Evolutionary conservation across 2,888 invertebrate genomes (phyloP).

Genomic region (Caenorhabditis sinica): DNA sequence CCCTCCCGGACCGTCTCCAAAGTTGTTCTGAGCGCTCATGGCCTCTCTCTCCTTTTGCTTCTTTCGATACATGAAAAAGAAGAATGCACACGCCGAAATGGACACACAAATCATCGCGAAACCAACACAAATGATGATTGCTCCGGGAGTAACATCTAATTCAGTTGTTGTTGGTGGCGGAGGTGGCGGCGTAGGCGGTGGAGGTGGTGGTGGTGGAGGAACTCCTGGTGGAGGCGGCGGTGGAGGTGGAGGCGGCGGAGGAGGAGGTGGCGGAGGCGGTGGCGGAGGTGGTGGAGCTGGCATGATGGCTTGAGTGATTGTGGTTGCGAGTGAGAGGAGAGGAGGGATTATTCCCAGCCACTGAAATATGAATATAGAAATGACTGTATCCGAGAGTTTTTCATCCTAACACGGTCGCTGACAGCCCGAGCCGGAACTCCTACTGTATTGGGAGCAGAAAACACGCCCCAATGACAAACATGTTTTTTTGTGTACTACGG

Average conservation of each 20-base stretch:
- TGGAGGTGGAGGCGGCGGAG: background rate
- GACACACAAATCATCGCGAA: conserved; percentile 7
- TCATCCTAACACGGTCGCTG: too few species aligned
- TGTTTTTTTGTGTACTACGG: too few species aligned
- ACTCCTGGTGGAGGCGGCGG: background rate
- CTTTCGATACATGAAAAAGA: background rate
- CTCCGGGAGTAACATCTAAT: background rate
- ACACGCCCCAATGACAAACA: too few species aligned
- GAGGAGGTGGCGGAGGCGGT: background rate
- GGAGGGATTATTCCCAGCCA: conserved; percentile 20
- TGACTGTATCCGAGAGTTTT: too few species aligned
- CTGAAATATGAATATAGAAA: conserved; percentile 12
- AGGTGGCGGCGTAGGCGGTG: background rate
- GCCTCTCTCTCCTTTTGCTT: conserved; percentile 1
- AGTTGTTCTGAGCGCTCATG: background rate
- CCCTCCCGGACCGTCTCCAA: background rate
- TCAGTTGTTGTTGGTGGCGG: conserved; percentile 9
- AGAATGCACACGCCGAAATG: background rate
- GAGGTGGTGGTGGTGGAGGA: background rate
- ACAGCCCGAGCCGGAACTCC: too few species aligned
- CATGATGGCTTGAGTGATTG: background rate
- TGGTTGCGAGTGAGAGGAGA: background rate
- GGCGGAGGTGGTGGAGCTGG: background rate
- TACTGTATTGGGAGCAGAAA: too few species aligned
- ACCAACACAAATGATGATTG: background rate